These are phyloP conservation scores for Oxystoma pomonae DNA, from an alignment of 2,888 invertebrate genomes.

Conservation along the genomic window DNA sequence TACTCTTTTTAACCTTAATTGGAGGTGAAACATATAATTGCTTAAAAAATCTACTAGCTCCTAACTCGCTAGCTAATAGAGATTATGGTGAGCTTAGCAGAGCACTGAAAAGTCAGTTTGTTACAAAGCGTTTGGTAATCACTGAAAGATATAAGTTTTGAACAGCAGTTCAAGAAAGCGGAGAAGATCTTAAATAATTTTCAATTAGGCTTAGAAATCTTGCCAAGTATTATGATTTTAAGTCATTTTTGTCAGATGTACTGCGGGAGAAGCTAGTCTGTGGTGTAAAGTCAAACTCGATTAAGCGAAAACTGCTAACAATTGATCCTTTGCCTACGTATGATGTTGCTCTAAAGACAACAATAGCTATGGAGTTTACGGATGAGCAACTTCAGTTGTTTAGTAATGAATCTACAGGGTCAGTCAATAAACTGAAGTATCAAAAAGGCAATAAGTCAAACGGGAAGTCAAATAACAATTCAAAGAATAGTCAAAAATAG, in stretches of 20 bases:
- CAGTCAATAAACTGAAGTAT: too few relatives aligned
- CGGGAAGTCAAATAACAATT: too few relatives aligned
- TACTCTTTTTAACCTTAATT: slow-evolving; percentile 27
- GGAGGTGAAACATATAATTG: slow-evolving; percentile 24
- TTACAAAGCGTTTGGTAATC: slow-evolving; percentile 26
- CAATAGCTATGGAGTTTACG: neutral
- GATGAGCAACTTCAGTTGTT: too few relatives aligned
- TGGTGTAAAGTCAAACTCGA: slow-evolving; percentile 20
- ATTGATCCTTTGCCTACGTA: neutral
- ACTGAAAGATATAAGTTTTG: slow-evolving; percentile 31
- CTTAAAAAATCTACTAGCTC: slow-evolving; percentile 22
- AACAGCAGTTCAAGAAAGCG: slow-evolving; percentile 23
- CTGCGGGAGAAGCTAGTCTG: slow-evolving; percentile 24
- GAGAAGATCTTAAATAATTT: slow-evolving; percentile 18
- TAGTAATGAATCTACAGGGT: too few relatives aligned
- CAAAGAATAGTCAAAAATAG: too few relatives aligned
- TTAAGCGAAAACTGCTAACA: neutral
- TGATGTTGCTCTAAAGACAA: neutral
- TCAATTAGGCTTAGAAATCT: slow-evolving; percentile 26
- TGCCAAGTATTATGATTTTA: slow-evolving; percentile 29
- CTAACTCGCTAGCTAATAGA: slow-evolving; percentile 17
- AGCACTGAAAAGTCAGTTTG: slow-evolving; percentile 19
- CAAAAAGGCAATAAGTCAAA: too few relatives aligned
- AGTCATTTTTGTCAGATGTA: slow-evolving; percentile 27
- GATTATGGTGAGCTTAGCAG: slow-evolving; percentile 20